phyloP scores from a whole-genome alignment of 64 coral and sea anemone species.

The Acropora tenuis region DNA sequence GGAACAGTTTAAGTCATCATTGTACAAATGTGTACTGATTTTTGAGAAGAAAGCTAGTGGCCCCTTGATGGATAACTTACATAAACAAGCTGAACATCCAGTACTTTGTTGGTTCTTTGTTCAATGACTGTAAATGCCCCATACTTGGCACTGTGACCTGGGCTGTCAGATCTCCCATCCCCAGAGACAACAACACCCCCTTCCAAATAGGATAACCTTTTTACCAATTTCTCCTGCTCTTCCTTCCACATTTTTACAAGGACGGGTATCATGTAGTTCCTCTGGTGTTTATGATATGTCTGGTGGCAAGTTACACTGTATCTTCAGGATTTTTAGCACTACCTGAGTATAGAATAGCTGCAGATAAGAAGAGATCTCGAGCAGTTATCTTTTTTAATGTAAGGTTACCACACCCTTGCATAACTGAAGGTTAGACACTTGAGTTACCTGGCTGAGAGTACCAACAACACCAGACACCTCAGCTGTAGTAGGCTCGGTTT shows the following conservation, averaged over 20 bases:
- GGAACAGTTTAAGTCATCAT: background rate
- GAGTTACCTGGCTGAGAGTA: background rate
- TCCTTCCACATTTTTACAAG: background rate
- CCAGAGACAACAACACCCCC: background rate
- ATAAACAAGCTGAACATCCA: constrained; percentile 22
- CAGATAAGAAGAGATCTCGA: background rate
- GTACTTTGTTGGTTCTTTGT: constrained; percentile 3
- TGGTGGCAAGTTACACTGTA: background rate
- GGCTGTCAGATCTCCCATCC: background rate
- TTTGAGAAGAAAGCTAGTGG: no score
- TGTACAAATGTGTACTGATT: background rate
- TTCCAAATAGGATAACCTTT: background rate
- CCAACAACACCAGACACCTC: background rate
- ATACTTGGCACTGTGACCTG: constrained; percentile 7
- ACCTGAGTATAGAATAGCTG: background rate
- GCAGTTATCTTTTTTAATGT: no score
- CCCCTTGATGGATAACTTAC: background rate
- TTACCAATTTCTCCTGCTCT: background rate
- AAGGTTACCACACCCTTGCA: background rate
- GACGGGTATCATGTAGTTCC: no score
- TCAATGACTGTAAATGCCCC: constrained; percentile 22
- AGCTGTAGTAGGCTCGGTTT: no score
- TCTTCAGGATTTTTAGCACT: background rate
- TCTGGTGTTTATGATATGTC: background rate
- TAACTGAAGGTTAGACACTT: background rate